phyloP scores from a whole-genome alignment of 1,140 invertebrate species.

The Drosophila lowei region DNA sequence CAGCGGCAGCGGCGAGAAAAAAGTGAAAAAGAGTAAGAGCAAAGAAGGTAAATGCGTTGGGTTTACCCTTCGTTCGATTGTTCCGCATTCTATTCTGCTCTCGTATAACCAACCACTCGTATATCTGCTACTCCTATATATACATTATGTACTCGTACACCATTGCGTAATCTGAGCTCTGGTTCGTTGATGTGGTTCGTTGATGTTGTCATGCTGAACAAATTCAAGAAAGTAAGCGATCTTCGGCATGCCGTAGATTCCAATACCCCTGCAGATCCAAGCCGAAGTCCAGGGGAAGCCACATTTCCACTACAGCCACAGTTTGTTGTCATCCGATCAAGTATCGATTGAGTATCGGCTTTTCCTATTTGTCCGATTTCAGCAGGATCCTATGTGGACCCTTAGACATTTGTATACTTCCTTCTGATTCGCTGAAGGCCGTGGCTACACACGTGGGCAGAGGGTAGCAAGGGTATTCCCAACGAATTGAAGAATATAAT shows the following conservation, averaged over 20 bases:
- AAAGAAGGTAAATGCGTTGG: conserved; percentile 82
- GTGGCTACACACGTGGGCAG: too few relatives aligned
- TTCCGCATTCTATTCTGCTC: conserved; percentile 14
- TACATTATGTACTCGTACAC: conserved; percentile 13
- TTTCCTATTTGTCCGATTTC: too few relatives aligned
- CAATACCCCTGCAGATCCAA: too few relatives aligned
- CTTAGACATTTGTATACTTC: too few relatives aligned
- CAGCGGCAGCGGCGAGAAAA: conserved; percentile 80
- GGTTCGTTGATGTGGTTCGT: conserved; percentile 22
- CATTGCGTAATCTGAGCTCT: background rate
- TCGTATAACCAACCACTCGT: background rate
- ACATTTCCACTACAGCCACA: too few relatives aligned
- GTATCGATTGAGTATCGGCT: too few relatives aligned
- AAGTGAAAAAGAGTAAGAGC: conserved; percentile 83
- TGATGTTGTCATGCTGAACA: conserved; percentile 28
- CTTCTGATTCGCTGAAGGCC: too few relatives aligned
- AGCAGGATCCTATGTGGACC: too few relatives aligned
- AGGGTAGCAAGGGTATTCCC: too few relatives aligned
- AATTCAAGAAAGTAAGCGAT: conserved; percentile 1
- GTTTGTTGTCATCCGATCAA: too few relatives aligned
- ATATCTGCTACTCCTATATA: conserved; percentile 20
- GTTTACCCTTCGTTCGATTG: conserved; percentile 80
- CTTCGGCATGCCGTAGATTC: background rate
- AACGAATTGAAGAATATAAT: background rate
- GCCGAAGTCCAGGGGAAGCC: too few relatives aligned